These are phyloP conservation scores for Drosophila leonis DNA, from an alignment of 2,888 invertebrate genomes.

Conservation along the genomic window DNA sequence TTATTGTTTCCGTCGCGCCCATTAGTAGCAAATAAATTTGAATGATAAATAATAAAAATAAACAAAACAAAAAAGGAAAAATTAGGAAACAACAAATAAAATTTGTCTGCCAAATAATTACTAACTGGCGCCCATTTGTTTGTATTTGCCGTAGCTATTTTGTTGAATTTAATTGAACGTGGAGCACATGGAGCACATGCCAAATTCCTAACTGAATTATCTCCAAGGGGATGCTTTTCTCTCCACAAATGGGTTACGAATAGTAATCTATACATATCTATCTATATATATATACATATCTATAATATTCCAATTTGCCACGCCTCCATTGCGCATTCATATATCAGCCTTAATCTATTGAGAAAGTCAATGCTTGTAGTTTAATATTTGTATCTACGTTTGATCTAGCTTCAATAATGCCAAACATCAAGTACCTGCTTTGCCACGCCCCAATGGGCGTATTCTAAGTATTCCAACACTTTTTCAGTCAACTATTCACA, in stretches of 20 bases:
- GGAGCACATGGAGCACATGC: neutral
- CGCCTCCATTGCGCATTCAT: neutral
- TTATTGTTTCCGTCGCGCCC: conserved; percentile 26
- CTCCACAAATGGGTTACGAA: no score
- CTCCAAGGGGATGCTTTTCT: no score
- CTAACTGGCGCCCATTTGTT: conserved; percentile 19
- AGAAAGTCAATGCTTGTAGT: neutral
- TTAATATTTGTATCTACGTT: no score
- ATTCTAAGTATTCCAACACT: no score
- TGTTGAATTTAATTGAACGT: neutral
- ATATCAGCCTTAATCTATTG: neutral
- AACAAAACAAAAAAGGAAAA: conserved; percentile 25
- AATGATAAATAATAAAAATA: conserved; percentile 37
- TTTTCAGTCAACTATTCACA: no score
- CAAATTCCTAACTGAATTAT: neutral
- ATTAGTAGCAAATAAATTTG: conserved; percentile 41
- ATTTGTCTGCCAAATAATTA: conserved; percentile 4
- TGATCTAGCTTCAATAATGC: no score
- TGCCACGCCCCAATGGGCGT: no score
- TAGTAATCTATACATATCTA: no score
- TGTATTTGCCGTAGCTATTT: neutral
- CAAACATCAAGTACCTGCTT: no score
- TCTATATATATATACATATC: no score
- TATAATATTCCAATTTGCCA: neutral
- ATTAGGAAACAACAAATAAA: conserved; percentile 5